Evolutionary conservation across 2,888 invertebrate species (phyloP), one percentile per base, ranked within the genome.

Genomic region (Microchrysa polita): DNA sequence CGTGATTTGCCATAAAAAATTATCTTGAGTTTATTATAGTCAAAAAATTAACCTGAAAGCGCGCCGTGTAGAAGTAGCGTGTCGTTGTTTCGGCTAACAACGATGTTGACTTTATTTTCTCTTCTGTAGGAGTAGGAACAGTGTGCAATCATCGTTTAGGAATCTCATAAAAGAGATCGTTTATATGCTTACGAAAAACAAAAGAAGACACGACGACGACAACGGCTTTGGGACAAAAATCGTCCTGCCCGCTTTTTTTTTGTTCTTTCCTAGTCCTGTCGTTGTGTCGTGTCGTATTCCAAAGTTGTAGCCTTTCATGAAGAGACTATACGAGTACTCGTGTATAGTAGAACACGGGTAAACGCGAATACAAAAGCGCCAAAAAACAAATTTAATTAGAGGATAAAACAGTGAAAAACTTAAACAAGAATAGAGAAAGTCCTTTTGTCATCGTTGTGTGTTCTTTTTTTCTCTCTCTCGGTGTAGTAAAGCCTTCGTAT

Each of bases 381-480:
- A 67, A 65, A 73, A 73, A 73, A 55, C 72, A 74, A 74, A 74
- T 74, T 74, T 74, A 74, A 74, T 74, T 74, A 74, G 74, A 67
- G 73, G 61, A 72, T 74, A 67, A 74, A 74, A 74, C 73, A 74
- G 67, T 74, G 74, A 59, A 74, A 74, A 74, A 74, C 72, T 74
- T 74, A 74, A 74, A 74, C 74, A 74, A 73, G 74, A 74, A 73
- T 73, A 61, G 67, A 61, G 67, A 73, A 74, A 74, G 67, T 67
- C 67, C 74, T 74, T 74, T 74, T 73, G 74, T 74, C 73, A 67
- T 74, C 7, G 27, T 34, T 34, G 27, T 34, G 27, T 34, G 2
- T 34, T 34, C 7, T 67, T 74, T 67, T 52, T 60, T 72, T 73
- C n/a, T n/a, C n/a, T n/a, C n/a, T n/a, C n/a, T n/a, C n/a, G n/a